Evolutionary conservation across 2,888 invertebrate species (phyloP).

Genomic region (Lobophora halterata): DNA sequence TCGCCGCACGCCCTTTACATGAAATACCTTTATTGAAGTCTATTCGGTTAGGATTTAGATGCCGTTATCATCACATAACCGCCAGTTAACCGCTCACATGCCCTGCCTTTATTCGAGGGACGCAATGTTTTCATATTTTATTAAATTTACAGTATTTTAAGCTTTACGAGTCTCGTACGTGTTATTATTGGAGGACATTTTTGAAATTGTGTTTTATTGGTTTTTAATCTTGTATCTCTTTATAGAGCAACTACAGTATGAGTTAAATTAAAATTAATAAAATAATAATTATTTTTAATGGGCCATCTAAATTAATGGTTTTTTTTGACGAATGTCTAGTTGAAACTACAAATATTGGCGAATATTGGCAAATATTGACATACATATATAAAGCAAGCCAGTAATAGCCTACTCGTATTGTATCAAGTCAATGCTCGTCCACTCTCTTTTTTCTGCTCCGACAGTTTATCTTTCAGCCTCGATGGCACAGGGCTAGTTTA

Average conservation of each 20-base stretch:
- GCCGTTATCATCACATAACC: constrained; percentile 54
- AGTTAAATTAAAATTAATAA: too few relatives aligned
- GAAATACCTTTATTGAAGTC: constrained; percentile 55
- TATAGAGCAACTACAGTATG: constrained; percentile 14
- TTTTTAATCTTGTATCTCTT: constrained; percentile 16
- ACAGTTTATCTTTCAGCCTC: not conserved
- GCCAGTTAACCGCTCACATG: constrained; percentile 47
- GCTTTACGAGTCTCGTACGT: constrained; percentile 37
- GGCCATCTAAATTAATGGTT: too few relatives aligned
- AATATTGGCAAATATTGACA: too few relatives aligned
- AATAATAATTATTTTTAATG: too few relatives aligned
- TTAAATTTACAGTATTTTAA: constrained; percentile 52
- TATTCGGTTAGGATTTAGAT: constrained; percentile 54
- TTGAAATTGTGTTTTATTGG: constrained; percentile 12
- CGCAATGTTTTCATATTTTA: constrained; percentile 53
- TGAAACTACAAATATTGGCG: too few relatives aligned
- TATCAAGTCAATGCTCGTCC: constrained; percentile 4
- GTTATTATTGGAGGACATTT: constrained; percentile 31
- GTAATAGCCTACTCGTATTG: constrained; percentile 2
- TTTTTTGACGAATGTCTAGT: too few relatives aligned
- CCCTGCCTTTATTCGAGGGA: constrained; percentile 35
- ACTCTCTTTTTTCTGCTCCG: constrained; percentile 3
- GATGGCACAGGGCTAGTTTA: too few relatives aligned
- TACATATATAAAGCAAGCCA: too few relatives aligned
- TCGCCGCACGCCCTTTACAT: too few relatives aligned